Evolutionary conservation across 2,113 vertebrate genomes (phyloP).

Genomic region (Oncorhynchus tshawytscha): DNA sequence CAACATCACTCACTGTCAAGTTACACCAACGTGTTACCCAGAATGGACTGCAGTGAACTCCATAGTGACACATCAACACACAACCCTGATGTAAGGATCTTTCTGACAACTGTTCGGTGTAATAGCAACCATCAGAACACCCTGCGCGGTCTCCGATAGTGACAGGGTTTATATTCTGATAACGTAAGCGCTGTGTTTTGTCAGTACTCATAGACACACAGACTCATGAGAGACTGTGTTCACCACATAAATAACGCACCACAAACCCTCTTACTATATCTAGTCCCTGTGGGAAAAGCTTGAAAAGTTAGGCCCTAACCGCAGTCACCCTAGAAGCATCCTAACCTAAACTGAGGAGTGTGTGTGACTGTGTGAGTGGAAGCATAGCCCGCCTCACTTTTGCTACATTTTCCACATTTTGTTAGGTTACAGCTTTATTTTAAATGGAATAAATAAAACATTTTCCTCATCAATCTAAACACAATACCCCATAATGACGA

Average conservation of each 20-base stretch:
- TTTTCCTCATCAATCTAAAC: too few relatives aligned
- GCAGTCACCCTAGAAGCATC: not conserved
- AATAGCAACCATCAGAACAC: constrained; percentile 56
- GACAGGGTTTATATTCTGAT: constrained; percentile 17
- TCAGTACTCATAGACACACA: not conserved
- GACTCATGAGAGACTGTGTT: not conserved
- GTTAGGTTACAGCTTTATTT: too few relatives aligned
- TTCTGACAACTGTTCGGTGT: constrained; percentile 41
- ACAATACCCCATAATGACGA: too few relatives aligned
- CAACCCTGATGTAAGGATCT: constrained; percentile 33
- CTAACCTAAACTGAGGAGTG: too few relatives aligned
- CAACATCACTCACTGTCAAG: constrained; percentile 37
- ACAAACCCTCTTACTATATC: not conserved
- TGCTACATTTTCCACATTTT: too few relatives aligned
- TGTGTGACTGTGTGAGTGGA: not conserved
- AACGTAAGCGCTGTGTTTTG: constrained; percentile 15
- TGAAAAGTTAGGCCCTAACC: not conserved
- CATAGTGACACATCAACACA: constrained; percentile 48
- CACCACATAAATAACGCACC: not conserved
- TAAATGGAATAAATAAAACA: too few relatives aligned
- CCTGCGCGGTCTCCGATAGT: constrained; percentile 28
- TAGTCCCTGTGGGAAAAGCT: not conserved
- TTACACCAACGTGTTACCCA: constrained; percentile 41
- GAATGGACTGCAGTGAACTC: constrained; percentile 41
- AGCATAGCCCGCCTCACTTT: too few relatives aligned